These are phyloP conservation scores for Rissa tridactyla DNA, from an alignment of 2,113 vertebrate genomes.

Conservation along the genomic window DNA sequence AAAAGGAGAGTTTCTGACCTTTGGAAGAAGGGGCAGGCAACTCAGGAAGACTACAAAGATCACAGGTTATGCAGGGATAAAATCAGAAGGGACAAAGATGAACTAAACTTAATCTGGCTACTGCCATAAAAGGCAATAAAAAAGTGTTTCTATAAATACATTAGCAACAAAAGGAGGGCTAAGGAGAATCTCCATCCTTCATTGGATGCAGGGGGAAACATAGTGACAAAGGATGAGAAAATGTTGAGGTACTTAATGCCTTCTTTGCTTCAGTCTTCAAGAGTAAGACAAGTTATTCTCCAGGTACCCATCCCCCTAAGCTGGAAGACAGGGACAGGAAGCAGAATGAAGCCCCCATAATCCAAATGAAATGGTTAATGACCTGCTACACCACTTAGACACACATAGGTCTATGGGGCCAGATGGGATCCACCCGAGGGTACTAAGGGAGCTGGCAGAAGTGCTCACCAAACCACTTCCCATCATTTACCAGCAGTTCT, in stretches of 20 bases:
- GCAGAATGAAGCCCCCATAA: background rate
- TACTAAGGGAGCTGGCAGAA: background rate
- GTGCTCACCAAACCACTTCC: background rate
- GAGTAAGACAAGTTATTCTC: background rate
- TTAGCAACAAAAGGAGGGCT: background rate
- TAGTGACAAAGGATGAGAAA: background rate
- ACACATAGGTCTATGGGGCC: background rate
- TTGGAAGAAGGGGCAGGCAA: background rate
- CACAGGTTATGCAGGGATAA: background rate
- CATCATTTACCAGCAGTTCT: background rate
- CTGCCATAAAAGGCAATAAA: background rate
- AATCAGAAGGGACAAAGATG: background rate
- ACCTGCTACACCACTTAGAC: background rate
- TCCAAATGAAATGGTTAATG: background rate
- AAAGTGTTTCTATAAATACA: background rate
- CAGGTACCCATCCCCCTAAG: background rate
- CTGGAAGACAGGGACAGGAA: background rate
- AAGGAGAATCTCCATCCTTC: background rate
- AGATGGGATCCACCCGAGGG: background rate
- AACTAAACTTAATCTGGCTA: background rate
- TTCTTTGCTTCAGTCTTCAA: background rate
- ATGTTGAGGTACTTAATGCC: background rate
- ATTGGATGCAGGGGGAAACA: background rate
- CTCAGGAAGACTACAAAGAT: background rate
- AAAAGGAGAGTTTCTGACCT: too few species aligned